Evolutionary conservation across 2,797 vertebrate species (phyloP).

Genomic region (Helicolenus hilgendorfi): DNA sequence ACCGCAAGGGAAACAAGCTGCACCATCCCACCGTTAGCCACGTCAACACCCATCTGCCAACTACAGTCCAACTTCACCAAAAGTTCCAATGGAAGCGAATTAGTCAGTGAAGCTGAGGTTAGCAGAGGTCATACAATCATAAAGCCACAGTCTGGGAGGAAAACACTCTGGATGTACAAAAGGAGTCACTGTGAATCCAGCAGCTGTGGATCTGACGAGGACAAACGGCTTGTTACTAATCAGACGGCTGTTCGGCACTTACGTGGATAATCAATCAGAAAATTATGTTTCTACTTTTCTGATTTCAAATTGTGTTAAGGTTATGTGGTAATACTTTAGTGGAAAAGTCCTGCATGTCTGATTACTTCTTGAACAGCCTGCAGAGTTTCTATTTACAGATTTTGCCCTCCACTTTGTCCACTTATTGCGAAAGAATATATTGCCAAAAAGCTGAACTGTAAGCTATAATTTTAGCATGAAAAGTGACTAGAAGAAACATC

Average conservation of each 20-base stretch:
- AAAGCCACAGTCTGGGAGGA: slow-evolving; percentile 57
- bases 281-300: background rate
- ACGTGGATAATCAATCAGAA: background rate
- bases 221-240: background rate
- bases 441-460: background rate
- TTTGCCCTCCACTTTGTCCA: background rate
- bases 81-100: background rate
- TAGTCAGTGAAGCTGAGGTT: slow-evolving; percentile 41
- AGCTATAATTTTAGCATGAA: background rate
- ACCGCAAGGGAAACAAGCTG: slow-evolving; percentile 58
- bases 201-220: too few species aligned
- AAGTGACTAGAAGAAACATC: background rate
- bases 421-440: background rate
- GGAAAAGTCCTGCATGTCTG: background rate
- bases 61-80: slow-evolving; percentile 28
- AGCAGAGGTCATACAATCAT: slow-evolving; percentile 27
- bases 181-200: background rate
- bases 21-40: slow-evolving; percentile 47
- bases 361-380: background rate
- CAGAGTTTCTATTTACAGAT: background rate
- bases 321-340: background rate
- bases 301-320: background rate
- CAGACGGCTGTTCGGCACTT: background rate
- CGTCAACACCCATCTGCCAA: slow-evolving; percentile 49
- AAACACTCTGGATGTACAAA: background rate